Evolutionary conservation across 2,113 vertebrate genomes (phyloP).

Genomic region (Corythoichthys intestinalis): DNA sequence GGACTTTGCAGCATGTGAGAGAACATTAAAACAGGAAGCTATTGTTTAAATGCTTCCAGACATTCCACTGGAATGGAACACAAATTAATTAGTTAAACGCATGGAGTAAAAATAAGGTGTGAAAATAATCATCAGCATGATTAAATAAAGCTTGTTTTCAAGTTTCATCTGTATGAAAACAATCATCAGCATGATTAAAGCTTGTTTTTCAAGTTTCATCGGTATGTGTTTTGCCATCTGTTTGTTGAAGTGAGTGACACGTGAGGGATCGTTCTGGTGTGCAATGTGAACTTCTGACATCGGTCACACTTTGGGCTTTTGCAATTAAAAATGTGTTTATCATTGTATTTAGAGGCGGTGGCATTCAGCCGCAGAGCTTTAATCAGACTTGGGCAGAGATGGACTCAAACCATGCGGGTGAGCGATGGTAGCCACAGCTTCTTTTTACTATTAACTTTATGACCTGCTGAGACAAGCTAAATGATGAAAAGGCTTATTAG

Average conservation of each 20-base stretch:
- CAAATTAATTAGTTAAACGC: not conserved
- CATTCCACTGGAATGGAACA: not conserved
- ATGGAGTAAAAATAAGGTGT: not conserved
- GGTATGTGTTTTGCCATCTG: constrained; percentile 24
- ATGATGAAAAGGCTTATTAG: constrained; percentile 38
- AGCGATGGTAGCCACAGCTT: constrained; percentile 46
- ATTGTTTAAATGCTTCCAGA: not conserved
- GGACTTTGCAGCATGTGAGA: not conserved
- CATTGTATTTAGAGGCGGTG: constrained; percentile 49
- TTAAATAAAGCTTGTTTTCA: constrained; percentile 13
- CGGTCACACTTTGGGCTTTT: constrained; percentile 63
- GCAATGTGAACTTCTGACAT: constrained; percentile 52
- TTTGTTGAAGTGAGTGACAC: constrained; percentile 22
- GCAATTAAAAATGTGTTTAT: constrained; percentile 67
- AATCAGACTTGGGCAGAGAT: constrained; percentile 40
- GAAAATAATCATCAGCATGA: not conserved
- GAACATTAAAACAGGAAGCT: not conserved
- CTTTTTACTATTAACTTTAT: constrained; percentile 35
- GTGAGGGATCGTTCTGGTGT: constrained; percentile 23
- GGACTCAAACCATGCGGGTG: constrained; percentile 40
- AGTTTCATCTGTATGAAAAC: constrained; percentile 7
- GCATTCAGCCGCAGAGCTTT: constrained; percentile 24
- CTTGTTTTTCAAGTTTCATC: constrained; percentile 9
- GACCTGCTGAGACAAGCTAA: constrained; percentile 16
- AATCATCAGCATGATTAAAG: constrained; percentile 7